Percentiles rank a stretch among this genome's conserved stretches.
phyloP scores from a whole-genome alignment of 2,797 vertebrate species.

The Podarcis lilfordi region DNA sequence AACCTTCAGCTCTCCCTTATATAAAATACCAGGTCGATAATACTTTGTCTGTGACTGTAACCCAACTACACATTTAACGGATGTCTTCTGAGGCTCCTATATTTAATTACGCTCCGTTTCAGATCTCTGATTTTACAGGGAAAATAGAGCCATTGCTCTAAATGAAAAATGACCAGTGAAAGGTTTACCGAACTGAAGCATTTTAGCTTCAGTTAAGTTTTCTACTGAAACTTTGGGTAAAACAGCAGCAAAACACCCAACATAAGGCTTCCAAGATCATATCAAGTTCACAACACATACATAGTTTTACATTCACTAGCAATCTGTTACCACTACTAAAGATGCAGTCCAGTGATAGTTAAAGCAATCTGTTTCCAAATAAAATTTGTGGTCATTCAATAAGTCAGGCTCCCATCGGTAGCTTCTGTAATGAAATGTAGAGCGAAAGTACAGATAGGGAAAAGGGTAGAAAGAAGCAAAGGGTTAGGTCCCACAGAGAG shows the following conservation, averaged over 20 bases:
- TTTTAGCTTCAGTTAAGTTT: neutral
- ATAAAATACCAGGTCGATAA: constrained; percentile 18
- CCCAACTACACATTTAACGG: constrained; percentile 31
- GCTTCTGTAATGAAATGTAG: neutral
- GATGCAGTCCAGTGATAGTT: neutral
- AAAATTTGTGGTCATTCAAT: neutral
- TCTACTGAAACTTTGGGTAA: constrained; percentile 11
- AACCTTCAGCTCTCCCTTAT: constrained; percentile 39
- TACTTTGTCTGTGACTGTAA: constrained; percentile 14
- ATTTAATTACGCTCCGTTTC: constrained; percentile 38
- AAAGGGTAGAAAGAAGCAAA: neutral
- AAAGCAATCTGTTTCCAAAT: neutral
- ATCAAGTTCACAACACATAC: constrained; percentile 11
- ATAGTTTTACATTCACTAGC: too few species aligned
- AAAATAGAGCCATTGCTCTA: constrained; percentile 28
- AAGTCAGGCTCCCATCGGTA: neutral
- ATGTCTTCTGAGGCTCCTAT: constrained; percentile 30
- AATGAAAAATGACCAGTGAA: constrained; percentile 45
- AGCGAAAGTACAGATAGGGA: neutral
- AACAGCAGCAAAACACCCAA: constrained; percentile 21
- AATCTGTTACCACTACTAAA: neutral
- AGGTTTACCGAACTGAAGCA: constrained; percentile 42
- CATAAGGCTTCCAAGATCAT: constrained; percentile 30
- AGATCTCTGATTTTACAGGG: constrained; percentile 47
- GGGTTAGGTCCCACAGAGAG: too few species aligned